These are phyloP conservation scores for Agonopterix arenella DNA, from an alignment of 2,888 invertebrate genomes.

Conservation along the genomic window DNA sequence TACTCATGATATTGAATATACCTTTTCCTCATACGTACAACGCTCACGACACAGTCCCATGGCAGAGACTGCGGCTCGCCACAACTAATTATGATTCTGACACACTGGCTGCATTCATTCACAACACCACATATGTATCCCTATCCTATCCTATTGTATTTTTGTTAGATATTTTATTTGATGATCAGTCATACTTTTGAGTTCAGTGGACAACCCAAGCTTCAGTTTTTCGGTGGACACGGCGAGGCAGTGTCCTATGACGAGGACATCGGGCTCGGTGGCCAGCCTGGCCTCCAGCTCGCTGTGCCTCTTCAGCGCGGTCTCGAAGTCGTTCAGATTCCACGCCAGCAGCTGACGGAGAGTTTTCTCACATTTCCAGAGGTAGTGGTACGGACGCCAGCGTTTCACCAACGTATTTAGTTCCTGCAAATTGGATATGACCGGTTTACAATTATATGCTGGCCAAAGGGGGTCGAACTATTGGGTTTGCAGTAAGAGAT, in stretches of 20 bases:
- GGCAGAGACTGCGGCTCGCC: too few relatives aligned
- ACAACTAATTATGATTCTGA: too few relatives aligned
- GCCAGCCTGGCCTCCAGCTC: conserved; percentile 85
- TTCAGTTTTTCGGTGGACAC: conserved; percentile 91
- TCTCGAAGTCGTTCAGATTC: conserved; percentile 85
- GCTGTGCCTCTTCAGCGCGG: conserved; percentile 83
- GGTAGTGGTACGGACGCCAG: conserved; percentile 92
- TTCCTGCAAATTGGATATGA: conserved; percentile 77
- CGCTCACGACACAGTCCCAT: too few relatives aligned
- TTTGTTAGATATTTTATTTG: too few relatives aligned
- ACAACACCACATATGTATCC: too few relatives aligned
- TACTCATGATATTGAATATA: too few relatives aligned
- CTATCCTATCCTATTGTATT: too few relatives aligned
- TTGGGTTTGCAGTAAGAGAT: too few relatives aligned
- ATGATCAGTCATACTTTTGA: conserved; percentile 76
- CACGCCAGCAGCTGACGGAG: conserved; percentile 85
- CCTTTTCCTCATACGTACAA: too few relatives aligned
- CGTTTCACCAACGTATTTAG: conserved; percentile 86
- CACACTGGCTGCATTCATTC: too few relatives aligned
- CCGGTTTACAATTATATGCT: background rate
- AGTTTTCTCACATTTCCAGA: conserved; percentile 92
- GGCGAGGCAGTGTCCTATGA: conserved; percentile 85
- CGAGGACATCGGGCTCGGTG: conserved; percentile 83
- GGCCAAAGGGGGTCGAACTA: too few relatives aligned
- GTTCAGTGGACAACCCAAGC: conserved; percentile 88